Evolutionary conservation across 1,140 invertebrate species (phyloP).

Genomic region (Drosophila setifemur): DNA sequence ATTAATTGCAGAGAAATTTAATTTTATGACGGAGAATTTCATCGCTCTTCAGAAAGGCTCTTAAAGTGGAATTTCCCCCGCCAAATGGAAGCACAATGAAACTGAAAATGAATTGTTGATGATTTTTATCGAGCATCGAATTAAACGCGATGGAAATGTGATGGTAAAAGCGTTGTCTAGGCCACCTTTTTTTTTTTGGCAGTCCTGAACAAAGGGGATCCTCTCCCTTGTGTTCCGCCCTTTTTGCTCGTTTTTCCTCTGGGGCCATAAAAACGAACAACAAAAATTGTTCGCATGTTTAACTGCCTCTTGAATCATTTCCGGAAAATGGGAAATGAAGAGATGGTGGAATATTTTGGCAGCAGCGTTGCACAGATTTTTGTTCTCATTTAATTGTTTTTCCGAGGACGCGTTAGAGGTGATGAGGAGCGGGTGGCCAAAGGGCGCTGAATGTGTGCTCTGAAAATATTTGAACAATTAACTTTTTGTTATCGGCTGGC

Average conservation of each 20-base stretch:
- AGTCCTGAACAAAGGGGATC: constrained; percentile 7
- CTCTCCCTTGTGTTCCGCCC: not conserved
- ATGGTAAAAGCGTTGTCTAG: constrained; percentile 9
- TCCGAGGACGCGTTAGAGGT: not conserved
- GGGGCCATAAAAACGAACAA: constrained; percentile 26
- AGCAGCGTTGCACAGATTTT: constrained; percentile 4
- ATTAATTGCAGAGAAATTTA: constrained; percentile 51
- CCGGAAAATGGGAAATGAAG: not conserved
- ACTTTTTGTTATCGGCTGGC: constrained; percentile 41
- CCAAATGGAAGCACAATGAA: constrained; percentile 11
- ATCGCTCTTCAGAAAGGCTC: constrained; percentile 5
- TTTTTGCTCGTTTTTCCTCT: not conserved
- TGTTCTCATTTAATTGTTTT: constrained; percentile 1
- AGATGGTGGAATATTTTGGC: not conserved
- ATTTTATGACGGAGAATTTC: constrained; percentile 43
- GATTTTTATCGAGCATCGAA: constrained; percentile 39
- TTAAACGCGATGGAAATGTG: constrained; percentile 22
- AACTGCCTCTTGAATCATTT: constrained; percentile 38
- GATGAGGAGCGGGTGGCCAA: constrained; percentile 16
- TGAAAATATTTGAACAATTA: constrained; percentile 64
- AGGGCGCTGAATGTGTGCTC: constrained; percentile 46
- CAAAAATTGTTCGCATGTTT: constrained; percentile 29
- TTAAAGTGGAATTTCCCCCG: constrained; percentile 24
- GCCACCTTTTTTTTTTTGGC: not conserved
- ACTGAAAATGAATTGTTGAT: constrained; percentile 33